Percentiles rank a stretch among this genome's conserved stretches.
Evolutionary conservation across 2,113 vertebrate genomes (phyloP).

Genomic region (Saccopteryx bilineata): DNA sequence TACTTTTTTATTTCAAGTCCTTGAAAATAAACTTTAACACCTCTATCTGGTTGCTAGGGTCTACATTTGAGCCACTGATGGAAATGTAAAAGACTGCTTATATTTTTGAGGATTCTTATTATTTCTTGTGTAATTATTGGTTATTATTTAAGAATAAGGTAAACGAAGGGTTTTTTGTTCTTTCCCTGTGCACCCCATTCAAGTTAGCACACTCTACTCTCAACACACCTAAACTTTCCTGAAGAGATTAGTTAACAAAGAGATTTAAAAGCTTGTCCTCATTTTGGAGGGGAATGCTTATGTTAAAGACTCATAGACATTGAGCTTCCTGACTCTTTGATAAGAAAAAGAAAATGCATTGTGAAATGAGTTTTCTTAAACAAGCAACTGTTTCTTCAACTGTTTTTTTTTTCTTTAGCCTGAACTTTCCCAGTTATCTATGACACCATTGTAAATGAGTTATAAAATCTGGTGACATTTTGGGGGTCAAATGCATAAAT

Average conservation of each 20-base stretch:
- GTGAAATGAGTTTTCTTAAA: slow-evolving; percentile 62
- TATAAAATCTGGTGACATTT: slow-evolving; percentile 53
- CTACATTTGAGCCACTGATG: neutral
- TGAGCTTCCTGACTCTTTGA: slow-evolving; percentile 38
- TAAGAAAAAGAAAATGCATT: slow-evolving; percentile 50
- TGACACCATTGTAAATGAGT: neutral
- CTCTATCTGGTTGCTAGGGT: neutral
- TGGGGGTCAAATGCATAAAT: neutral
- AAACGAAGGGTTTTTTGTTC: neutral
- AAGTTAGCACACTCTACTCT: neutral
- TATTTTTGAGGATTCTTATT: neutral
- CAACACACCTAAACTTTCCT: neutral
- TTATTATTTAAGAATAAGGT: slow-evolving; percentile 32
- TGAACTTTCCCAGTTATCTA: slow-evolving; percentile 52
- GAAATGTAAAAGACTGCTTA: neutral
- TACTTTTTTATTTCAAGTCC: slow-evolving; percentile 42
- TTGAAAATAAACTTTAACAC: slow-evolving; percentile 46
- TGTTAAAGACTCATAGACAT: slow-evolving; percentile 39
- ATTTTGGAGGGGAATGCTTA: slow-evolving; percentile 22
- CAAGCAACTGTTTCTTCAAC: neutral
- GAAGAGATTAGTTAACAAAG: slow-evolving; percentile 20
- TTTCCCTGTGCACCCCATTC: neutral
- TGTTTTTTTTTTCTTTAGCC: neutral
- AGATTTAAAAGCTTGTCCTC: neutral
- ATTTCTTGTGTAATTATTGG: neutral